Evolutionary conservation across 1,140 invertebrate genomes (phyloP).

Genomic region (Limonius californicus): DNA sequence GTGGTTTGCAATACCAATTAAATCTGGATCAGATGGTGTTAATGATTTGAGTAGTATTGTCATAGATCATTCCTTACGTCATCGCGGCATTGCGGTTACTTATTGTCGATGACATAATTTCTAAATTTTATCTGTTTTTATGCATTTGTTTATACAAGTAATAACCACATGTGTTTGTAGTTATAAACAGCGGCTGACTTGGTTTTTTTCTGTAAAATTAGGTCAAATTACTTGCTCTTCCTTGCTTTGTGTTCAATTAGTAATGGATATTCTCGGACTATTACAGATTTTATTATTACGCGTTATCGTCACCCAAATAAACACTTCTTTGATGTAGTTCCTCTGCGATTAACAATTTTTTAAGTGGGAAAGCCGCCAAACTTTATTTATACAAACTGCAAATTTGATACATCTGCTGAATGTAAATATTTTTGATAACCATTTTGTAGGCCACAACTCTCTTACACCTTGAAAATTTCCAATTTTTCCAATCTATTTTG

Average conservation of each 20-base stretch:
- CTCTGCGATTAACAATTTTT: too few species aligned
- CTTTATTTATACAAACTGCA: too few species aligned
- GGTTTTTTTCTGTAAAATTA: neutral
- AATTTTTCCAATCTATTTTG: too few species aligned
- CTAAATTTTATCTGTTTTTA: constrained; percentile 1
- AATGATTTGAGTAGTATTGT: neutral
- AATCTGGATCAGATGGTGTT: constrained; percentile 1
- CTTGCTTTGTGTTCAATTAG: neutral
- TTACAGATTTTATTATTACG: neutral
- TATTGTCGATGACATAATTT: constrained; percentile 14
- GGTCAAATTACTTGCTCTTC: constrained; percentile 9
- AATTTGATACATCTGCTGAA: too few species aligned
- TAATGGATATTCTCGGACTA: neutral
- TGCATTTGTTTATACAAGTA: constrained; percentile 7
- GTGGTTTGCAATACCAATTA: constrained; percentile 6
- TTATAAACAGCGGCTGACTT: neutral
- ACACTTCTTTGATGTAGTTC: too few species aligned
- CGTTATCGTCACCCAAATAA: too few species aligned
- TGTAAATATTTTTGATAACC: too few species aligned
- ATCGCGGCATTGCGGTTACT: constrained; percentile 3
- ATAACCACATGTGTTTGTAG: neutral
- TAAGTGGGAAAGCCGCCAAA: too few species aligned
- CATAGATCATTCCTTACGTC: constrained; percentile 9
- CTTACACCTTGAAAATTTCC: too few species aligned
- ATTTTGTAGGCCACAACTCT: too few species aligned